phyloP scores from a whole-genome alignment of 2,888 invertebrate species.

The Chrysolina oricalcia region DNA sequence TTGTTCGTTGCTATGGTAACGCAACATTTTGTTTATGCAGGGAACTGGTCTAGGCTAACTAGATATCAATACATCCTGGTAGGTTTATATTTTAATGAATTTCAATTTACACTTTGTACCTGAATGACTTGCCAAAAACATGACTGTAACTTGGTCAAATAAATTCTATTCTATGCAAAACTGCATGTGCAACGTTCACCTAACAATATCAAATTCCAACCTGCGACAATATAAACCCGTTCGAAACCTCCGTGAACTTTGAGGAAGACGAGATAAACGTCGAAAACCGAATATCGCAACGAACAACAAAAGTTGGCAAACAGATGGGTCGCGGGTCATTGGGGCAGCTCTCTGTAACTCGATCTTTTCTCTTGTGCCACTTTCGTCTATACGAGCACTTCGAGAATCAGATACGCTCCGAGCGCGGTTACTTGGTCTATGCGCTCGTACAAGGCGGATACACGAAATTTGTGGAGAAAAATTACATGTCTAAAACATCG shows the following conservation, averaged over 20 bases:
- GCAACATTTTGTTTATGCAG: too few species aligned
- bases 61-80: too few species aligned
- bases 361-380: constrained; percentile 37
- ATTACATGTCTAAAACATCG: background rate
- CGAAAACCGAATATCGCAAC: constrained; percentile 6
- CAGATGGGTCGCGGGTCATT: constrained; percentile 38
- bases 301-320: constrained; percentile 31
- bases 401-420: constrained; percentile 16
- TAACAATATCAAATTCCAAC: background rate
- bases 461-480: background rate
- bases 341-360: constrained; percentile 30
- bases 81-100: too few species aligned
- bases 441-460: constrained; percentile 1
- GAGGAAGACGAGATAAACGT: constrained; percentile 1
- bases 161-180: too few species aligned
- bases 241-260: background rate
- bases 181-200: background rate
- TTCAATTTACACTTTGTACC: too few species aligned
- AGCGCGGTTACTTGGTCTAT: constrained; percentile 21
- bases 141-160: too few species aligned
- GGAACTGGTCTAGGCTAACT: too few species aligned
- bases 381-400: constrained; percentile 27
- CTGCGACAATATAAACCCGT: background rate
- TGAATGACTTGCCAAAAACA: too few species aligned
- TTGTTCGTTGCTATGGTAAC: too few species aligned